Evolutionary conservation across 1,140 invertebrate species (phyloP), one percentile per base, ranked within the genome.

Genomic region (Cyclargus thomasi): DNA sequence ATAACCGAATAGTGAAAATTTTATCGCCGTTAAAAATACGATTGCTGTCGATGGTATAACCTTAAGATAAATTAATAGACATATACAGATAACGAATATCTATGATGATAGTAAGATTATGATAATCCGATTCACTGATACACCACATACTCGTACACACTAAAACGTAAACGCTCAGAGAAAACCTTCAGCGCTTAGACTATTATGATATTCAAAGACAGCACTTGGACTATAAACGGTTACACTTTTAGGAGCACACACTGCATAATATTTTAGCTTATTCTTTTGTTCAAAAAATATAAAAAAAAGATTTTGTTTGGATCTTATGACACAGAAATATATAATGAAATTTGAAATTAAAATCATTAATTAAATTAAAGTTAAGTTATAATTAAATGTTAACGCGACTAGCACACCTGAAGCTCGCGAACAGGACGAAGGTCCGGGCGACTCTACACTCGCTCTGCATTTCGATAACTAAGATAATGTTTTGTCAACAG

Each of bases 391-490:
- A 4, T 29, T 29, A 29, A 29, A 1, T 29, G 1, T 7, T 8
- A 7, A 0, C 8, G 29, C 29, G 29, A 7, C 5, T 29, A 7
- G 29, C 39, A 59, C 65, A 88, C 85, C 85, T 88, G 72, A 88
- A 74, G 72, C 76, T 71, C 69, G 76, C 75, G 73, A 86, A 70
- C 68, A 78, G 73, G 69, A 73, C 78, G 69, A 70, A 73, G 71
- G 70, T 70, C 73, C 77, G 76, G 78, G 79, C 83, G 86, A 87
- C 86, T 81, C 78, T 67, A 80, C 86, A 77, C 86, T 72, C 76
- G 83, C 81, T 80, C 80, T 72, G 76, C 86, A 87, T 87, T 85
- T 78, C 86, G 76, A 67, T 77, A 79, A 89, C 86, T 89, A 85
- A 76, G 67, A 67, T 74, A 75, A 74, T 71, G 71, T 76, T 72